phyloP scores from a whole-genome alignment of 1,140 invertebrate species.

The Atta colombica region DNA sequence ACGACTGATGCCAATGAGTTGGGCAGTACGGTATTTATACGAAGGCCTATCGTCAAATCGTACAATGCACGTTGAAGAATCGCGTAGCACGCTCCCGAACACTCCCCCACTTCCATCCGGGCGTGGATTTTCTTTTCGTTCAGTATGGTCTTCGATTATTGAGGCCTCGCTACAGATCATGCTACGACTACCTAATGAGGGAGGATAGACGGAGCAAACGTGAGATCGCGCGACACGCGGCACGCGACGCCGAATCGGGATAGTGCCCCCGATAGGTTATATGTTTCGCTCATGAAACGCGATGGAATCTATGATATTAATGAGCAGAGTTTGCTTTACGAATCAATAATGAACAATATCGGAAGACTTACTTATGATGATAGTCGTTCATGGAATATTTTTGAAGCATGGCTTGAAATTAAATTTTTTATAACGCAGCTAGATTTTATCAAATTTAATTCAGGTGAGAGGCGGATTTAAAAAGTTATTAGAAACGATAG shows the following conservation, averaged over 20 bases:
- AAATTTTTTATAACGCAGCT: conserved; percentile 52
- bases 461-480: background rate
- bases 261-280: conserved; percentile 30
- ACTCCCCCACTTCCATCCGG: conserved; percentile 64
- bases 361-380: conserved; percentile 13
- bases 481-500: background rate
- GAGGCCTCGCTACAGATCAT: conserved; percentile 82
- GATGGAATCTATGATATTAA: conserved; percentile 55
- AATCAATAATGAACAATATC: conserved; percentile 19
- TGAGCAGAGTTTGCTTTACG: conserved; percentile 42
- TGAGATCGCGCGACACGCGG: conserved; percentile 39
- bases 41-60: conserved; percentile 75
- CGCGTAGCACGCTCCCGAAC: conserved; percentile 58
- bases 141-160: conserved; percentile 87
- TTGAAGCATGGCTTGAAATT: conserved; percentile 36
- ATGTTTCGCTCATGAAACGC: conserved; percentile 38
- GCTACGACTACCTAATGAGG: conserved; percentile 75
- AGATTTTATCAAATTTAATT: conserved; percentile 29
- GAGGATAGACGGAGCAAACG: conserved; percentile 24
- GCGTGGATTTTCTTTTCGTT: conserved; percentile 87
- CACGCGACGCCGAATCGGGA: conserved; percentile 47
- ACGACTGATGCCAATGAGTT: conserved; percentile 83
- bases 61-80: conserved; percentile 63
- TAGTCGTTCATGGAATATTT: conserved; percentile 37
- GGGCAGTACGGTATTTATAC: conserved; percentile 85